Percentiles rank a stretch among this genome's conserved stretches.
Evolutionary conservation across 2,888 invertebrate genomes (phyloP).

Genomic region (Caenorhabditis virilis): DNA sequence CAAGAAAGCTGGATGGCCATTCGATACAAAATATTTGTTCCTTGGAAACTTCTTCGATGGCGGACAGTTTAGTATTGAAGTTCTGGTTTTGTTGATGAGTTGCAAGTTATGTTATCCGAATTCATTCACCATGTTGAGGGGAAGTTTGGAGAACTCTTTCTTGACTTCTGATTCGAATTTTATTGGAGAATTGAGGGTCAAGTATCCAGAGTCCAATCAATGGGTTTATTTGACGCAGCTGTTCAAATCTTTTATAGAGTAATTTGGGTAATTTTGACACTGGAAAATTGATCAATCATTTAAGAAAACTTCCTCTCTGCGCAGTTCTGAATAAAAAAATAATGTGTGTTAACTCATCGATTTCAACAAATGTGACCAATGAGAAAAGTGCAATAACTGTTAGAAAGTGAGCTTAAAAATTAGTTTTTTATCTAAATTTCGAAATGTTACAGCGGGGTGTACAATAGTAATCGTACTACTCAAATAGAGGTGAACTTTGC

Average conservation of each 20-base stretch:
- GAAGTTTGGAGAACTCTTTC: conserved; percentile 22
- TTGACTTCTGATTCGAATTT: conserved; percentile 22
- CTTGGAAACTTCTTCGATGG: conserved; percentile 48
- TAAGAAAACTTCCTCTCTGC: conserved; percentile 16
- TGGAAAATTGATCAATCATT: not conserved
- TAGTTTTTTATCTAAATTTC: not conserved
- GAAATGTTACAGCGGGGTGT: conserved; percentile 4
- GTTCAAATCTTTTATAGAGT: conserved; percentile 11
- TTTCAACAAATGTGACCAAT: conserved; percentile 23
- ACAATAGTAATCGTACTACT: conserved; percentile 11
- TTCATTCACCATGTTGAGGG: conserved; percentile 23
- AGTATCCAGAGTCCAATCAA: conserved; percentile 17
- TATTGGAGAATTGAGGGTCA: conserved; percentile 28
- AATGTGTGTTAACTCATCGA: conserved; percentile 26
- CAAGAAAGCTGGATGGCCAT: conserved; percentile 51
- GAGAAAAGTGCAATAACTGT: conserved; percentile 19
- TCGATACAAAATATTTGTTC: conserved; percentile 49
- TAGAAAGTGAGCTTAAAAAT: conserved; percentile 6
- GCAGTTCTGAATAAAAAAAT: conserved; percentile 20
- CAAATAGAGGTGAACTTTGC: conserved; percentile 14
- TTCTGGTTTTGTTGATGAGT: conserved; percentile 16
- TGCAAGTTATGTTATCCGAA: conserved; percentile 24
- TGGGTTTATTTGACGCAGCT: conserved; percentile 12
- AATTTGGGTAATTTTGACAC: not conserved
- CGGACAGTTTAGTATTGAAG: conserved; percentile 27